Evolutionary conservation across 1,140 invertebrate genomes (phyloP).

Genomic region (Cherax quadricarinatus): DNA sequence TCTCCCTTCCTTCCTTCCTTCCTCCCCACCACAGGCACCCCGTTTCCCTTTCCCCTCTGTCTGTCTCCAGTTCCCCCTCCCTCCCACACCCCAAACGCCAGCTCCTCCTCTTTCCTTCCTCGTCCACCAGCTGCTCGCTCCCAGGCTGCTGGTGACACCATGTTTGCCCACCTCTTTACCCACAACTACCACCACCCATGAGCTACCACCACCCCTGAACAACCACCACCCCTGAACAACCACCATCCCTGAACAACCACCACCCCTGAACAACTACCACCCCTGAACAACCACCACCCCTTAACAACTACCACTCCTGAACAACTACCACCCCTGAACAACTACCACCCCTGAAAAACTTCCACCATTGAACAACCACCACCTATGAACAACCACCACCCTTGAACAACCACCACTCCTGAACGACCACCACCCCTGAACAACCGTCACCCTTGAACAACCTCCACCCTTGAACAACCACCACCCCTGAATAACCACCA

Average conservation of each 20-base stretch:
- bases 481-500: background rate
- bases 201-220: background rate
- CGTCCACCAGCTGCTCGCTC: constrained; percentile 15
- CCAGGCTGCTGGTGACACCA: constrained; percentile 19
- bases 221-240: background rate
- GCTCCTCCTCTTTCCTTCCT: no score
- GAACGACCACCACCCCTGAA: background rate
- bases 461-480: background rate
- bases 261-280: background rate
- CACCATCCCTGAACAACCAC: no score
- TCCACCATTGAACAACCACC: background rate
- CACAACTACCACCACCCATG: background rate
- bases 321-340: no score
- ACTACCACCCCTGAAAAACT: no score
- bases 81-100: background rate
- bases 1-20: background rate
- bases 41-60: background rate
- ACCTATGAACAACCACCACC: no score
- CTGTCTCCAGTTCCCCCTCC: background rate
- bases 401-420: no score
- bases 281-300: background rate
- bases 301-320: background rate
- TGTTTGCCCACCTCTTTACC: constrained; percentile 30
- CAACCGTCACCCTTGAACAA: no score
- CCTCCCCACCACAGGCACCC: background rate